These are phyloP conservation scores for Euura saliciscinereae DNA, from an alignment of 1,140 invertebrate genomes.

Conservation along the genomic window DNA sequence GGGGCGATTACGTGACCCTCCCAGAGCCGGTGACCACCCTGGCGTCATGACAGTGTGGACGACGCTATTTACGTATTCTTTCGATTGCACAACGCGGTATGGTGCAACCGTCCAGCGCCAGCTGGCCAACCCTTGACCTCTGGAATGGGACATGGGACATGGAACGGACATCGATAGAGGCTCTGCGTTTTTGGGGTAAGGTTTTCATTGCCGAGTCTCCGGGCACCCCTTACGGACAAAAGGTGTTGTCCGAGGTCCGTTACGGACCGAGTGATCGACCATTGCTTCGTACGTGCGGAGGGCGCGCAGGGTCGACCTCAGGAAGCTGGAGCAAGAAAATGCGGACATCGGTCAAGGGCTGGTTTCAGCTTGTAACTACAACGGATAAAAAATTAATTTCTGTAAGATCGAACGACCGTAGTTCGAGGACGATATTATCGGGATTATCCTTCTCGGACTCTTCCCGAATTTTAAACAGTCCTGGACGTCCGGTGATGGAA, in stretches of 20 bases:
- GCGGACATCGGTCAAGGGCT: too few relatives aligned
- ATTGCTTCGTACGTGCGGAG: background rate
- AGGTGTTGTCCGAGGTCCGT: slow-evolving; percentile 2
- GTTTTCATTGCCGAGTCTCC: background rate
- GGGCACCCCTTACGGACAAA: background rate
- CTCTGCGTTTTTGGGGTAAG: background rate
- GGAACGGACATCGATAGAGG: background rate
- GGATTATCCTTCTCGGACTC: too few relatives aligned
- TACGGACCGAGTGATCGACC: slow-evolving; percentile 3
- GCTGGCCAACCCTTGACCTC: slow-evolving; percentile 6
- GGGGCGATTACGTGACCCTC: background rate
- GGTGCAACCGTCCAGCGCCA: background rate
- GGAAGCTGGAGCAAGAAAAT: too few relatives aligned
- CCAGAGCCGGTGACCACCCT: background rate
- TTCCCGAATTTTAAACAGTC: background rate
- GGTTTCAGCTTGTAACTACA: too few relatives aligned
- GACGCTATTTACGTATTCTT: background rate
- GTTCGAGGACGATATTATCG: too few relatives aligned
- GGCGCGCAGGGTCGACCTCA: too few relatives aligned
- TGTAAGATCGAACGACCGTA: too few relatives aligned
- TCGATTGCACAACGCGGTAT: background rate
- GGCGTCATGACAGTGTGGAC: background rate
- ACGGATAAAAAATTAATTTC: too few relatives aligned
- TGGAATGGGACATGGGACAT: background rate
- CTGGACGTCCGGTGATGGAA: background rate